These are phyloP conservation scores for Oscheius sp. DNA, from an alignment of 2,888 invertebrate species.

Conservation along the genomic window DNA sequence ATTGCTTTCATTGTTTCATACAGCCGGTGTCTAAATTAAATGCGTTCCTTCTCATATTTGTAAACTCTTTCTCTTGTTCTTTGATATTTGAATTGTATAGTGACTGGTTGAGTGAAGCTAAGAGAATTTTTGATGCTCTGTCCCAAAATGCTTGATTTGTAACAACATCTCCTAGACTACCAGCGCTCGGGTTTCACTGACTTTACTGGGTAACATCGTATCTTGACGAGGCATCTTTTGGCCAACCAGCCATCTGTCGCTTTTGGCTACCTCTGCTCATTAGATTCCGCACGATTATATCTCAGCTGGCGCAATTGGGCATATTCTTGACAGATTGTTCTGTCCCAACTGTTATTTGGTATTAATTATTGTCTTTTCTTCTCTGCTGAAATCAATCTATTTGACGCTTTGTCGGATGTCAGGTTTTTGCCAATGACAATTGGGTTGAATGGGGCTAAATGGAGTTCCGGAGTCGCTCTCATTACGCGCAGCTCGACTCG, in stretches of 20 bases:
- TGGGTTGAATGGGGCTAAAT: conserved; percentile 28
- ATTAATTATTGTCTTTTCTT: neutral
- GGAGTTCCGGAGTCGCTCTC: conserved; percentile 29
- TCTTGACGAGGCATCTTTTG: conserved; percentile 22
- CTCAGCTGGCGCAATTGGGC: conserved; percentile 27
- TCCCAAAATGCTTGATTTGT: neutral
- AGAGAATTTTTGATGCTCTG: neutral
- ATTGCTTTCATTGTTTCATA: conserved; percentile 2
- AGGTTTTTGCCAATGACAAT: conserved; percentile 26
- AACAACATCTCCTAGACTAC: conserved; percentile 16
- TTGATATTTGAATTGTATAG: neutral
- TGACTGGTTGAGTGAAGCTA: neutral
- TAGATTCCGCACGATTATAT: conserved; percentile 22
- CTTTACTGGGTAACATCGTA: conserved; percentile 18
- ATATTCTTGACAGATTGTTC: conserved; percentile 18
- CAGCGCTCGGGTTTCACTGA: conserved; percentile 9
- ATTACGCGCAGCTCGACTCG: conserved; percentile 26
- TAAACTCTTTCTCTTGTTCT: neutral
- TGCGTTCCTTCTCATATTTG: neutral
- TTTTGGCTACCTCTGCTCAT: conserved; percentile 28
- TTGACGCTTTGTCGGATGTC: neutral
- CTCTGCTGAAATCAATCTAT: neutral
- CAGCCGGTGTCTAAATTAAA: neutral
- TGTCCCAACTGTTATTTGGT: neutral
- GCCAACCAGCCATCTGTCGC: conserved; percentile 30